Conservation (phyloP, 2,113 vertebrate species). For the Phylloscopus trochiloides region DNA sequence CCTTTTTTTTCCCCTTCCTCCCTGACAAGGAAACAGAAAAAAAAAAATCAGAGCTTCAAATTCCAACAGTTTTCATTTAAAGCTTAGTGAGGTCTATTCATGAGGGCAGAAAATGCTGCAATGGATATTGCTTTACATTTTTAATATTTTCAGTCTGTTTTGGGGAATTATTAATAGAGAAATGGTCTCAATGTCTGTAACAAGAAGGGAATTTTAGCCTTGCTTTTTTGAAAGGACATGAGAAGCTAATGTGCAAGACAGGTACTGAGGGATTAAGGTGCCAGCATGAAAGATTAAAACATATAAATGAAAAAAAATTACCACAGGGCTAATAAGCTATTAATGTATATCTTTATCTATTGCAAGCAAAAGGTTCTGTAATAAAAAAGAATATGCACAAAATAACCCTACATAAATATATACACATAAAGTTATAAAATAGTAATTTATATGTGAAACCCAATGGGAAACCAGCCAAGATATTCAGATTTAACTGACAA, state of each 20-base stretch:
- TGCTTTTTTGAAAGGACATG: not conserved
- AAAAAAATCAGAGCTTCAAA: rapidly evolving
- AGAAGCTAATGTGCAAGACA: not conserved
- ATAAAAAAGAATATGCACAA: not conserved
- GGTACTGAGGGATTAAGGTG: not conserved
- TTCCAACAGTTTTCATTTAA: not conserved
- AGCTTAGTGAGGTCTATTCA: not conserved
- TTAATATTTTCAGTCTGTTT: not conserved
- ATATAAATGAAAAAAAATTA: not conserved
- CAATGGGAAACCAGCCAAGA: not conserved
- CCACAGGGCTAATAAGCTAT: not conserved
- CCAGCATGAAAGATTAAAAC: not conserved
- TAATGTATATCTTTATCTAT: not conserved
- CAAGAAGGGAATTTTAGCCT: not conserved
- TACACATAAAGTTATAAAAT: not conserved
- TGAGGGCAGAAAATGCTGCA: rapidly evolving
- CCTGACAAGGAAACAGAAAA: not conserved
- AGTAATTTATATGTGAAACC: not conserved
- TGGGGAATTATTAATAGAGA: not conserved
- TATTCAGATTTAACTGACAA: conserved; percentile 13
- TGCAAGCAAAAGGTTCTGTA: not conserved
- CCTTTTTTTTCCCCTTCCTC: rapidly evolving
- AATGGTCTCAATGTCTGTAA: not conserved
- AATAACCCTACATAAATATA: not conserved
- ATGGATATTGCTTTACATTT: not conserved